Conservation (phyloP, 2,113 vertebrate genomes). For the Sinocyclocheilus anophthalmus region DNA sequence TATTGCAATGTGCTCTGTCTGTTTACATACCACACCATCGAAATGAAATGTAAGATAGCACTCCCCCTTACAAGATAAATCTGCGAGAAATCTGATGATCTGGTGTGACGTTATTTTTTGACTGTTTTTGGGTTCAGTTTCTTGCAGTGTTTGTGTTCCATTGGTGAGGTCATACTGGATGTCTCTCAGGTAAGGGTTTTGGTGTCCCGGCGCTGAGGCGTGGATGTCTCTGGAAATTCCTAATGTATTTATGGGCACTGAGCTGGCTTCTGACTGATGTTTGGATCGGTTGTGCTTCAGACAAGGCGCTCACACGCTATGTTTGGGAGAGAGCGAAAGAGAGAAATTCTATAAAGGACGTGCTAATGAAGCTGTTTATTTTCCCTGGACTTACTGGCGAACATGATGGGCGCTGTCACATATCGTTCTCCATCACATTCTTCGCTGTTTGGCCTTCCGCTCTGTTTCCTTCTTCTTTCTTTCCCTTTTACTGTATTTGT, state of each 20-base stretch:
- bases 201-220: neutral
- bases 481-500: neutral
- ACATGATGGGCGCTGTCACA: conserved; percentile 50
- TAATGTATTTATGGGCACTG: conserved; percentile 48
- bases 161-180: neutral
- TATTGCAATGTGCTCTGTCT: neutral
- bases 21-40: neutral
- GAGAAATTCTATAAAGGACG: conserved; percentile 35
- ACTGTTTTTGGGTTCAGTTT: neutral
- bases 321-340: neutral
- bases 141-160: conserved; percentile 13
- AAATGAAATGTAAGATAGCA: neutral
- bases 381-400: conserved; percentile 48
- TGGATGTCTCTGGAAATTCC: conserved; percentile 11
- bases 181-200: conserved; percentile 4
- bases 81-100: neutral
- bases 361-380: conserved; percentile 62
- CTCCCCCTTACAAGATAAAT: neutral
- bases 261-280: conserved; percentile 47
- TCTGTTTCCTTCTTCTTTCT: neutral
- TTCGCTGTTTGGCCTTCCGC: neutral
- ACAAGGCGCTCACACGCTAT: conserved; percentile 38
- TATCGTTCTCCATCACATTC: conserved; percentile 14
- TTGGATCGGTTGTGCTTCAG: conserved; percentile 52
- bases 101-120: neutral